Conservation (phyloP, 2,888 invertebrate species). For the Saturnia pavonia region DNA sequence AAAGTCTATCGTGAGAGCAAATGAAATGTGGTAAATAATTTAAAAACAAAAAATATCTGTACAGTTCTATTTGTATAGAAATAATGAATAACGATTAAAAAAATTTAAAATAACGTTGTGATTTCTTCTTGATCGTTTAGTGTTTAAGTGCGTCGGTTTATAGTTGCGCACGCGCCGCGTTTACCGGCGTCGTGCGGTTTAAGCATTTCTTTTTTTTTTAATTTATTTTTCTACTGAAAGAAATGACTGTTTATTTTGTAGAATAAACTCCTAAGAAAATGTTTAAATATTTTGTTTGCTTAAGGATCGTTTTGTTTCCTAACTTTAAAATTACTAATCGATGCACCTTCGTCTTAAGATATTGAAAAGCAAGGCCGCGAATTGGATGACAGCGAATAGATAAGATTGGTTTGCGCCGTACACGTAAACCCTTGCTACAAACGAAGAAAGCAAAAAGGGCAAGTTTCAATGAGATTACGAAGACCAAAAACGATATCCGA, state of each 20-base stretch:
- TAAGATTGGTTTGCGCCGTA: too few species aligned
- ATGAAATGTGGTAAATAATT: slow-evolving; percentile 76
- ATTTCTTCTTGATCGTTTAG: slow-evolving; percentile 63
- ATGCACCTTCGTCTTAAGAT: background rate
- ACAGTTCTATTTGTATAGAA: slow-evolving; percentile 84
- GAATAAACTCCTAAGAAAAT: slow-evolving; percentile 76
- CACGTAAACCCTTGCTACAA: too few species aligned
- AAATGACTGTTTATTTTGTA: slow-evolving; percentile 78
- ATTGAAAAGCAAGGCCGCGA: too few species aligned
- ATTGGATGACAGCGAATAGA: too few species aligned
- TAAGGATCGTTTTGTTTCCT: slow-evolving; percentile 54
- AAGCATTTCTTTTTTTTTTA: slow-evolving; percentile 68
- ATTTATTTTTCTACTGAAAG: slow-evolving; percentile 69
- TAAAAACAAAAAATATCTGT: slow-evolving; percentile 70
- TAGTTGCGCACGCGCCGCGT: slow-evolving; percentile 44
- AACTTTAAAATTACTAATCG: slow-evolving; percentile 26
- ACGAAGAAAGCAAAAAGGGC: too few species aligned
- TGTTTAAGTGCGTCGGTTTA: slow-evolving; percentile 40
- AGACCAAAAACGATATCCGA: too few species aligned
- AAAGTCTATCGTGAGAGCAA: slow-evolving; percentile 80
- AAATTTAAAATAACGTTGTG: slow-evolving; percentile 77
- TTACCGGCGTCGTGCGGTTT: slow-evolving; percentile 46
- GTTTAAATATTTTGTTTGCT: slow-evolving; percentile 68
- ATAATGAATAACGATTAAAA: slow-evolving; percentile 82
- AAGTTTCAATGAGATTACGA: too few species aligned